Percentiles rank a stretch among this genome's conserved stretches.
These are phyloP conservation scores for Lasiurus borealis DNA, from an alignment of 2,113 vertebrate genomes.

Conservation along the genomic window DNA sequence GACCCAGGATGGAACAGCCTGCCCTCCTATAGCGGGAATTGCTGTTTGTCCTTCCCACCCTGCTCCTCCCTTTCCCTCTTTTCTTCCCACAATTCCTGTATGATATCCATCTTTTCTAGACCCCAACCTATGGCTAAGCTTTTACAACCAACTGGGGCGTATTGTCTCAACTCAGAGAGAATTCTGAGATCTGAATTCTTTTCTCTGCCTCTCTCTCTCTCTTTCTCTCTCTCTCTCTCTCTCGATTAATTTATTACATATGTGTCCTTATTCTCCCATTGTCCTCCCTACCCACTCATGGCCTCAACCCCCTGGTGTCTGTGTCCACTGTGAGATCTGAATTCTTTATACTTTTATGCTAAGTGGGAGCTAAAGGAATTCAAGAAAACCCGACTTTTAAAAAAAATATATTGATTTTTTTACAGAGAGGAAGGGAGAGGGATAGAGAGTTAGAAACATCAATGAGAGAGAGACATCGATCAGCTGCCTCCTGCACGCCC, in stretches of 20 bases:
- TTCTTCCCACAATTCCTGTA: background rate
- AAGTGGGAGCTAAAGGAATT: background rate
- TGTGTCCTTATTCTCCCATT: too few relatives aligned
- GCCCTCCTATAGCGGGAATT: background rate
- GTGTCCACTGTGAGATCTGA: background rate
- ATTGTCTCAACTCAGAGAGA: background rate
- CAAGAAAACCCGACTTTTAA: background rate
- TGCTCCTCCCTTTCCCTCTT: background rate
- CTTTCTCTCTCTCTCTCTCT: background rate
- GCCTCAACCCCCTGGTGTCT: too few relatives aligned
- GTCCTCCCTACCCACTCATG: too few relatives aligned
- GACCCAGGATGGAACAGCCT: background rate
- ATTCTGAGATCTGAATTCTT: background rate
- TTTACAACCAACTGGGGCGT: background rate
- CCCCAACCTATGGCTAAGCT: background rate
- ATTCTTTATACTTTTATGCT: background rate
- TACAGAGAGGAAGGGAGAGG: too few relatives aligned
- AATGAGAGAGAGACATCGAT: too few relatives aligned
- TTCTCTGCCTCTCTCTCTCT: background rate
- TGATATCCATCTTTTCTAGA: background rate
- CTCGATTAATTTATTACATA: too few relatives aligned
- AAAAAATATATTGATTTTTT: too few relatives aligned
- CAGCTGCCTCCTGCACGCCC: too few relatives aligned
- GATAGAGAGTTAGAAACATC: too few relatives aligned
- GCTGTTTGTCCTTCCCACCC: background rate